Evolutionary conservation across 2,888 invertebrate genomes (phyloP).

Genomic region (Pterostichus niger): DNA sequence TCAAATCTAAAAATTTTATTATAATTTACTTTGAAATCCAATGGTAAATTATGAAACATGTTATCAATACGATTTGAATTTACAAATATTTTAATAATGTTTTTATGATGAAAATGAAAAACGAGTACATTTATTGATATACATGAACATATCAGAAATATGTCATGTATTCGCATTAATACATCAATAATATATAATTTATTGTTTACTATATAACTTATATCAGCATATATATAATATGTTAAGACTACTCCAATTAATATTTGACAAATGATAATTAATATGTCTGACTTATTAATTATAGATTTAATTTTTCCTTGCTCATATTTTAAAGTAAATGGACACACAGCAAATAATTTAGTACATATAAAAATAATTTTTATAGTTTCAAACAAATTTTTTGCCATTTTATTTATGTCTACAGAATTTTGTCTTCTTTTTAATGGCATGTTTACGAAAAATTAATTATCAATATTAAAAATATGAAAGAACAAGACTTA

Average conservation of each 20-base stretch:
- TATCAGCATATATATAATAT: too few relatives aligned
- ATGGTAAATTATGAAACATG: not conserved
- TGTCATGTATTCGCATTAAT: not conserved
- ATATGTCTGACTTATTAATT: not conserved
- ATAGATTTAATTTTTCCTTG: not conserved
- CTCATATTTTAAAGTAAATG: not conserved
- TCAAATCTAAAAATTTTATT: constrained; percentile 1
- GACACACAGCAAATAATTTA: not conserved
- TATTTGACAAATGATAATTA: not conserved
- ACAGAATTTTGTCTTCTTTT: too few relatives aligned
- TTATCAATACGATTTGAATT: not conserved
- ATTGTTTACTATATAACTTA: not conserved
- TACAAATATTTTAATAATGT: not conserved
- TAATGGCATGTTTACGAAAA: too few relatives aligned
- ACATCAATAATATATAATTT: not conserved
- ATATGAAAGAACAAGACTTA: too few relatives aligned
- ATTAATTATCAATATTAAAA: too few relatives aligned
- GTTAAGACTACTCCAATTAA: not conserved
- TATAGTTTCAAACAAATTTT: not conserved
- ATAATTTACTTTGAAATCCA: not conserved
- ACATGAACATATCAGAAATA: not conserved
- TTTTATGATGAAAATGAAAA: constrained; percentile 2
- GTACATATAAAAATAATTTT: not conserved
- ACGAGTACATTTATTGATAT: not conserved
- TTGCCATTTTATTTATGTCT: not conserved